Percentiles rank a stretch among this genome's conserved stretches.
Evolutionary conservation across 2,888 invertebrate species (phyloP).

Genomic region (Schizotus pectinicornis): DNA sequence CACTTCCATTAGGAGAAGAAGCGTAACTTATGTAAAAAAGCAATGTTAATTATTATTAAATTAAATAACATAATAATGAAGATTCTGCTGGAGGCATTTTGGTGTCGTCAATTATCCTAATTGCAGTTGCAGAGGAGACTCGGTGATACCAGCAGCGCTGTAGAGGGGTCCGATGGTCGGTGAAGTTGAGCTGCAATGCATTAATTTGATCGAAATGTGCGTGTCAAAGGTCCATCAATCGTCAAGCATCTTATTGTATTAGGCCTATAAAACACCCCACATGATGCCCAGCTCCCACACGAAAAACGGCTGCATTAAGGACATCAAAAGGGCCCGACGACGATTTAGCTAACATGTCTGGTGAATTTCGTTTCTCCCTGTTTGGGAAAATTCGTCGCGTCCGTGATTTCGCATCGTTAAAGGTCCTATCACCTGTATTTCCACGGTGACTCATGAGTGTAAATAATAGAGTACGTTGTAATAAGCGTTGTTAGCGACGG

Average conservation of each 20-base stretch:
- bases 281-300: background rate
- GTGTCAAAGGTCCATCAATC: constrained; percentile 18
- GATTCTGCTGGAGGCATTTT: too few relatives aligned
- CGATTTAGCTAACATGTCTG: constrained; percentile 2
- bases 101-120: too few relatives aligned
- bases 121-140: background rate
- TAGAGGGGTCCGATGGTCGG: background rate
- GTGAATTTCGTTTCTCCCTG: constrained; percentile 3
- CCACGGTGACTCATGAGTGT: constrained; percentile 47
- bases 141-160: background rate
- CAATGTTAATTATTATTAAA: too few relatives aligned
- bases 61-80: too few relatives aligned
- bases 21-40: too few relatives aligned
- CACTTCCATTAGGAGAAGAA: too few relatives aligned
- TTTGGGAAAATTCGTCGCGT: constrained; percentile 29
- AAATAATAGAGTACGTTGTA: constrained; percentile 45
- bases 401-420: constrained; percentile 45
- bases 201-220: constrained; percentile 17
- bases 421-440: constrained; percentile 44
- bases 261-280: constrained; percentile 14
- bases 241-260: constrained; percentile 19
- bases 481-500: constrained; percentile 42
- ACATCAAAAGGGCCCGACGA: constrained; percentile 7
- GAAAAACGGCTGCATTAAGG: too few relatives aligned
- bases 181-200: too few relatives aligned